Evolutionary conservation across 2,888 invertebrate genomes (phyloP), one percentile per base, ranked within the genome.

Genomic region (Melipona bicolor): DNA sequence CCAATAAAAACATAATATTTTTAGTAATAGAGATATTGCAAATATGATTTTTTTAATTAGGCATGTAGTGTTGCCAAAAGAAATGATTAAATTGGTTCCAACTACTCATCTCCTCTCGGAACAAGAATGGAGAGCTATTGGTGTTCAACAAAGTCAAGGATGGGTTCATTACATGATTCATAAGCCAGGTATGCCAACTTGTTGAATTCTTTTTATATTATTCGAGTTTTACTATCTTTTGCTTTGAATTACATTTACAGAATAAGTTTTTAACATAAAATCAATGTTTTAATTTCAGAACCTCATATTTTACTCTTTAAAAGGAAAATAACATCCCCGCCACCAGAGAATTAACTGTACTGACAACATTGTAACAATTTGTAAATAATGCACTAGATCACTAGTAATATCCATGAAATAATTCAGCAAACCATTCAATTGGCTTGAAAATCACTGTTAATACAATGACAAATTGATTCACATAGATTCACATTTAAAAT

Each of bases 81-180:
- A 99, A 89, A 96, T 99, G 95, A 97, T 97, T 0, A 98, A 98
- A 94, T 95, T 97, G 85, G 97, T 99, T 43, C 99, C 99, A 0
- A 98, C 97, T 95, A 97, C 97, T 75, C 98, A 98, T 94, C 95
- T 99, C 84, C 98, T 99, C 98, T 96, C 97, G 0, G 99, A 99
- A 95, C 95, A 96, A 69, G 99, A 99, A 95, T 99, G 99, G 99
- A 96, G 99, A 92, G 96, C 97, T 79, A 97, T 99, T 86, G 99
- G 99, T 0, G 98, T 99, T 0, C 98, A 99, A 94, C 99, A 99
- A 94, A 98, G 98, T 91, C 97, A 98, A 91, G 99, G 99, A 73
- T 99, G 99, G 99, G 96, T 98, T 21, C 99, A 99, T 95, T 99
- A 99, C 91, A 99, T 99, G 99, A 97, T 97, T 87, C 99, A 99